These are phyloP conservation scores for Heliconius nattereri DNA, from an alignment of 1,140 invertebrate species.

Conservation along the genomic window DNA sequence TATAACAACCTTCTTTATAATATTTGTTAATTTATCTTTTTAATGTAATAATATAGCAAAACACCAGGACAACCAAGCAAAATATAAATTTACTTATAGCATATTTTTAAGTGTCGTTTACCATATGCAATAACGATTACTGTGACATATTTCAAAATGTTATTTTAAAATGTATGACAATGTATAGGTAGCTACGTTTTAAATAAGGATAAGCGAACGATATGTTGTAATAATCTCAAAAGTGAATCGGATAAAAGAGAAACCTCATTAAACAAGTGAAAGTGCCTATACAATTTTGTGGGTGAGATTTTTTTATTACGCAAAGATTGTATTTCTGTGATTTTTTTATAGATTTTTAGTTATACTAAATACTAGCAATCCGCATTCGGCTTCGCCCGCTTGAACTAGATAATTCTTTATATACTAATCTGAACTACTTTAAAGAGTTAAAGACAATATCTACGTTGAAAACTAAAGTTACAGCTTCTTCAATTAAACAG, in stretches of 20 bases:
- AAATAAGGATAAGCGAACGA: neutral
- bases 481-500: too few species aligned
- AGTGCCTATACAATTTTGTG: conserved; percentile 13
- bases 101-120: neutral
- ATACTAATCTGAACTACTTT: too few species aligned
- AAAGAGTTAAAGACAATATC: too few species aligned
- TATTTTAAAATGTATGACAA: neutral
- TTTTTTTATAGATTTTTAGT: neutral
- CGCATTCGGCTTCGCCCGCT: too few species aligned
- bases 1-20: too few species aligned
- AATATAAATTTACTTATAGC: too few species aligned
- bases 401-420: too few species aligned
- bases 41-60: too few species aligned
- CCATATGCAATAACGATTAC: neutral
- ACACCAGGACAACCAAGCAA: too few species aligned
- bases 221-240: conserved; percentile 9
- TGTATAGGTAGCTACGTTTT: neutral
- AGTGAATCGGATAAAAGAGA: conserved; percentile 20
- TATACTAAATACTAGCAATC: neutral
- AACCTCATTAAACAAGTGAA: conserved; percentile 22
- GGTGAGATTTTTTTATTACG: conserved; percentile 14
- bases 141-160: neutral
- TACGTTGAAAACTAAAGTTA: too few species aligned
- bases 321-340: neutral
- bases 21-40: too few species aligned